phyloP scores from a whole-genome alignment of 2,797 vertebrate species.

The Lacerta viridis region DNA sequence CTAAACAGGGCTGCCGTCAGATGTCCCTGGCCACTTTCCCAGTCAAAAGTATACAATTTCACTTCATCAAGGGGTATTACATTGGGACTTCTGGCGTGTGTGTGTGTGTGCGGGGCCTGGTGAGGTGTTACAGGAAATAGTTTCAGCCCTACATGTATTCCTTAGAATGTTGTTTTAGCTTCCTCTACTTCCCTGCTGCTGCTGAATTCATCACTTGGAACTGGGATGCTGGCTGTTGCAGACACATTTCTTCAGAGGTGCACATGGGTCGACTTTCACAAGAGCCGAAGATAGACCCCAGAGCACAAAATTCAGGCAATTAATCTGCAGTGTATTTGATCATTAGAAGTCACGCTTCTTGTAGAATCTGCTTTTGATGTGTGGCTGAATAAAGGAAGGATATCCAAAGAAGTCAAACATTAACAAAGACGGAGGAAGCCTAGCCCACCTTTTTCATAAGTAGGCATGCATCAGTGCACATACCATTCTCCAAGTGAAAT shows the following conservation, averaged over 20 bases:
- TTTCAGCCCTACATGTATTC: neutral
- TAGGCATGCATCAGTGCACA: neutral
- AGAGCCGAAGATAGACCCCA: no score
- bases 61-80: neutral
- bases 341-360: no score
- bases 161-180: neutral
- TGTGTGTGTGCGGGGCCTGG: neutral
- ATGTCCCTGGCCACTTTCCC: no score
- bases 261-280: no score
- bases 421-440: neutral
- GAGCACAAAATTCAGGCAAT: no score
- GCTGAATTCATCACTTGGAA: no score
- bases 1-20: no score
- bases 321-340: no score
- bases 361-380: neutral
- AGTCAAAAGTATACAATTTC: conserved; percentile 14
- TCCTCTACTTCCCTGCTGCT: neutral
- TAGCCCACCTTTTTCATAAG: neutral
- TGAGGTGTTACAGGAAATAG: neutral
- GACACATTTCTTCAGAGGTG: no score
- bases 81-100: neutral
- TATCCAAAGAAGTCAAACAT: neutral
- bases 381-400: neutral
- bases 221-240: neutral
- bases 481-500: neutral